phyloP scores from a whole-genome alignment of 2,888 invertebrate species.

The Lapara coniferarum region DNA sequence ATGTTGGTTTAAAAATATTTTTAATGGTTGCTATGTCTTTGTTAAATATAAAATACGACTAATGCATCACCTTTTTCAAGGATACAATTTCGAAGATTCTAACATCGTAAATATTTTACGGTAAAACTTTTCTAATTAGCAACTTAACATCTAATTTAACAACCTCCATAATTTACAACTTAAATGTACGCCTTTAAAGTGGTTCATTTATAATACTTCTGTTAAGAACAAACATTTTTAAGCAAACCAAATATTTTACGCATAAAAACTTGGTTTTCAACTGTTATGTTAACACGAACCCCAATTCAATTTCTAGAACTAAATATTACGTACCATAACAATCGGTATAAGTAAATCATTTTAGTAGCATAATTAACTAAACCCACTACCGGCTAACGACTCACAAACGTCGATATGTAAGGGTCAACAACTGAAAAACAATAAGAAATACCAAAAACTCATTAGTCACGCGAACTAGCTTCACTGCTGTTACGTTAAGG shows the following conservation, averaged over 20 bases:
- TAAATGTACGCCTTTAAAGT: not conserved
- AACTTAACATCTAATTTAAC: constrained; percentile 28
- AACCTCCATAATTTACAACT: constrained; percentile 25
- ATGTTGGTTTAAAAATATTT: no score
- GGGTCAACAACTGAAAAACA: constrained; percentile 80
- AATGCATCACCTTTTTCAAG: constrained; percentile 25
- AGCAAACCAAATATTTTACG: not conserved
- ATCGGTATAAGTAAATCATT: constrained; percentile 69
- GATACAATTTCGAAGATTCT: constrained; percentile 18
- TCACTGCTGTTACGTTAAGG: constrained; percentile 47
- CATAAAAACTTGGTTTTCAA: constrained; percentile 36
- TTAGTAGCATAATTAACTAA: constrained; percentile 68
- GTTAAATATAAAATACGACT: constrained; percentile 19
- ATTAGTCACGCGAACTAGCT: constrained; percentile 75
- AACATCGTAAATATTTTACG: constrained; percentile 18
- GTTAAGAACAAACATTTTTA: not conserved
- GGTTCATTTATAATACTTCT: not conserved
- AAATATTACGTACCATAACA: constrained; percentile 56
- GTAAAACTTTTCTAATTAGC: constrained; percentile 27
- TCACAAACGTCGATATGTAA: constrained; percentile 68
- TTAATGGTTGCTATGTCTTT: no score
- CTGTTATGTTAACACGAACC: constrained; percentile 63
- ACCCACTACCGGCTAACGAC: constrained; percentile 49
- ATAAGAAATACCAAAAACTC: constrained; percentile 78
- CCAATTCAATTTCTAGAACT: constrained; percentile 55